phyloP scores from a whole-genome alignment of 2,113 vertebrate species.

The Psittacara wagleri region DNA sequence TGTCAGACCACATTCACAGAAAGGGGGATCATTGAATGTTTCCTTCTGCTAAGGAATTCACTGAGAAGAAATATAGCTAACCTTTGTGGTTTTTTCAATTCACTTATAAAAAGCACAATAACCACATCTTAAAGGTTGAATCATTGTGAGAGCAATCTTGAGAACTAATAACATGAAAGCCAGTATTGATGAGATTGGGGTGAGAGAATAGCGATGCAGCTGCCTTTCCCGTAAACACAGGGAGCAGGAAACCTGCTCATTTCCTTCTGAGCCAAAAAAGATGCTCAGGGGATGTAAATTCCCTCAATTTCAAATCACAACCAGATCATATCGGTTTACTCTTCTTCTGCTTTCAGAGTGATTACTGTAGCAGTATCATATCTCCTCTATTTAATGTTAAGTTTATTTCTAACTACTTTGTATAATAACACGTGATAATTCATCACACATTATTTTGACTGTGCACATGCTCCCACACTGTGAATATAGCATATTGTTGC shows the following conservation, averaged over 20 bases:
- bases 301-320: not conserved
- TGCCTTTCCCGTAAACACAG: not conserved
- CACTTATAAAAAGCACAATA: not conserved
- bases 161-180: not conserved
- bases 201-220: not conserved
- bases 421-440: not conserved
- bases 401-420: not conserved
- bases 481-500: not conserved
- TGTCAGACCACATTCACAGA: not conserved
- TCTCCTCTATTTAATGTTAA: not conserved
- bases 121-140: constrained; percentile 17
- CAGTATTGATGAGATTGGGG: not conserved
- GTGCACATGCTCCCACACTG: not conserved
- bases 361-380: not conserved
- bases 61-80: not conserved
- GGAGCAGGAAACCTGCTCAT: not conserved
- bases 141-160: not conserved
- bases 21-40: not conserved
- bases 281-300: not conserved
- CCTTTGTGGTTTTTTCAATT: not conserved
- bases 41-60: constrained; percentile 24
- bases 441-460: not conserved
- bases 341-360: not conserved
- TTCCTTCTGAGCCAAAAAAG: not conserved
- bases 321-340: not conserved